Base-by-base conservation (phyloP, 2,888 invertebrate species). In the Saturnia japonica region DNA sequence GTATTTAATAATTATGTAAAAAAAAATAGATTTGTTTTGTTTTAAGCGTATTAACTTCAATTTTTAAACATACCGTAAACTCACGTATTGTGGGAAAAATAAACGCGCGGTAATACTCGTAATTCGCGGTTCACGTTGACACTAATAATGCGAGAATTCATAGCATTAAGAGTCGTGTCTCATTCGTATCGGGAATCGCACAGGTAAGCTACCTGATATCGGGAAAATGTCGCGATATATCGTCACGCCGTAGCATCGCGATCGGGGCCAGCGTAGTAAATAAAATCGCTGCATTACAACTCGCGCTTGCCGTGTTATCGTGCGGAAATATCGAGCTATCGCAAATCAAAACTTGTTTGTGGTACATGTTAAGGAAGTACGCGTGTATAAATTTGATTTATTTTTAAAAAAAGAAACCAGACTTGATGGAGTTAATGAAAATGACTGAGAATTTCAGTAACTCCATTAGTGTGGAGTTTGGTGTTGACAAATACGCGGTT, bases 141-240 rank as follows among this genome's bases (percentile, higher is more conserved):
- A 6, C 25, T 28, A 28, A 60, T 60, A 28, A 14, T 19, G 12
- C 6, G 14, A 25, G 14, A 60, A 60, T 28, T 42, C 25, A 67
- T 40, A 57, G n/a, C 34, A 51, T 54, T 51, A 66, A 70, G 47
- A 40, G 40, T 54, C 43, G 67, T 70, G 67, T 70, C 45, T 70
- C 51, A 67, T 70, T 70, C 66, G 51, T 66, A 54, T 70, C 67
- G 67, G 51, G 51, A 67, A 54, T 70, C 67, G 54, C 66, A 54
- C 51, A 25, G 67, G 54, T 43, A 67, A 45, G 75, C 76, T 76
- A 74, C 73, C 68, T 75, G 75, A 42, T 79, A 79, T 79, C 78
- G 68, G 68, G 42, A 43, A 60, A 70, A 73, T 75, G 79, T 77
- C 77, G 43, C 69, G 47, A 71, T 80, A 80, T 72, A 77, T 80